phyloP scores from a whole-genome alignment of 2,113 vertebrate genomes.

The Grallaria varia region DNA sequence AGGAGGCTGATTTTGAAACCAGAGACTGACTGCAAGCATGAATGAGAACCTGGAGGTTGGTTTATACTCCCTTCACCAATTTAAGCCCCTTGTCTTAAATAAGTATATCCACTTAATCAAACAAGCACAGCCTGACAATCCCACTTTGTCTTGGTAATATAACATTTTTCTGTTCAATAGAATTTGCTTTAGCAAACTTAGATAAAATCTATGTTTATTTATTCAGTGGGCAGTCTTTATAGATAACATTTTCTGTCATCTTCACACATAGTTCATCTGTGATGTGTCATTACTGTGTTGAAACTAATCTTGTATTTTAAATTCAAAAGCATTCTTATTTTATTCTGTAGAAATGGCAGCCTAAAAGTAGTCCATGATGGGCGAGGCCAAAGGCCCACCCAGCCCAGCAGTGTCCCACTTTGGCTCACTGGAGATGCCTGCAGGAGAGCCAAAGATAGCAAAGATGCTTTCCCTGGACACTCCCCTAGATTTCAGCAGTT shows the following conservation, averaged over 20 bases:
- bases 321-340: background rate
- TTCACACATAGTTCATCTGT: background rate
- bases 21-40: background rate
- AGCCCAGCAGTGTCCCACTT: background rate
- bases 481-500: background rate
- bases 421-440: background rate
- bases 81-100: background rate
- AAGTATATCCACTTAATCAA: background rate
- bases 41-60: background rate
- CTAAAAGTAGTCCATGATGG: background rate
- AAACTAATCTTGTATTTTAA: background rate
- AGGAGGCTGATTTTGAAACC: background rate
- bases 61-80: background rate
- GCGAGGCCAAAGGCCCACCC: background rate
- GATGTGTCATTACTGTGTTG: background rate
- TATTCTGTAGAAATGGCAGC: background rate
- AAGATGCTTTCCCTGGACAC: background rate
- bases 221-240: background rate
- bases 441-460: background rate
- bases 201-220: background rate
- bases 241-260: background rate
- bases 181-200: background rate
- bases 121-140: background rate
- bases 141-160: background rate
- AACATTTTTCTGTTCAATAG: background rate